A percentile compares a stretch with the other conserved stretches of the same genome.
Conservation (phyloP, 1,140 invertebrate genomes). For the Sycophaga agraensis region DNA sequence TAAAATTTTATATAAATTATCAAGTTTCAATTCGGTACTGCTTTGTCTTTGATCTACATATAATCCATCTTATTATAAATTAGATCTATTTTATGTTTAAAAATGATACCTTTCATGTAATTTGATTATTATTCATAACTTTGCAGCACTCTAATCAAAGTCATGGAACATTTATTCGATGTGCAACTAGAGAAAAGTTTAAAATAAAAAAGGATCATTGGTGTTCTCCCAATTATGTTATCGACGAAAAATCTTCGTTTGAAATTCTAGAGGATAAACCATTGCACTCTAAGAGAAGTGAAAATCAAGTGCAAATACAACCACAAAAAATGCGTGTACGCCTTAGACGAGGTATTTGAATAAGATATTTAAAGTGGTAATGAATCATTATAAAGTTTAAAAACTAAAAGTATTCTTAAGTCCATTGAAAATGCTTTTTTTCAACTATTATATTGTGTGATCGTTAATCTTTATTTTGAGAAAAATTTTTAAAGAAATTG, state of each 20-base stretch:
- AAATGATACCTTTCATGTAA: too few species aligned
- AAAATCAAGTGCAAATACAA: conserved; percentile 38
- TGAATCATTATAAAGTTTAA: not conserved
- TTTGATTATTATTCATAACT: too few species aligned
- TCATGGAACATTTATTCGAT: conserved; percentile 33
- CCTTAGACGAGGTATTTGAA: conserved; percentile 35
- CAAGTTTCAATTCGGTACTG: too few species aligned
- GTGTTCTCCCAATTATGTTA: conserved; percentile 33
- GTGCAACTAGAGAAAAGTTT: conserved; percentile 32
- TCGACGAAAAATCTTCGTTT: conserved; percentile 25
- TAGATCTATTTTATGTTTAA: too few species aligned
- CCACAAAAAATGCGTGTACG: conserved; percentile 38
- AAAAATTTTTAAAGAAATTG: not conserved
- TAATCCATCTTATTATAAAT: too few species aligned
- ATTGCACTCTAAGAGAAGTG: conserved; percentile 32
- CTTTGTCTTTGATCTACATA: too few species aligned
- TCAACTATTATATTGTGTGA: not conserved
- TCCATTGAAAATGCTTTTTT: not conserved
- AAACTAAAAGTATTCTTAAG: not conserved
- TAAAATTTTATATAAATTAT: too few species aligned
- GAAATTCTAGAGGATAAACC: conserved; percentile 28
- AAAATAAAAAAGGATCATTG: conserved; percentile 32
- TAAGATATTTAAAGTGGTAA: not conserved
- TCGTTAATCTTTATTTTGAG: too few species aligned
- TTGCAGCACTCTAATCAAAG: not conserved